Evolutionary conservation across 2,113 vertebrate genomes (phyloP).

Genomic region (Chrysochloris asiatica): DNA sequence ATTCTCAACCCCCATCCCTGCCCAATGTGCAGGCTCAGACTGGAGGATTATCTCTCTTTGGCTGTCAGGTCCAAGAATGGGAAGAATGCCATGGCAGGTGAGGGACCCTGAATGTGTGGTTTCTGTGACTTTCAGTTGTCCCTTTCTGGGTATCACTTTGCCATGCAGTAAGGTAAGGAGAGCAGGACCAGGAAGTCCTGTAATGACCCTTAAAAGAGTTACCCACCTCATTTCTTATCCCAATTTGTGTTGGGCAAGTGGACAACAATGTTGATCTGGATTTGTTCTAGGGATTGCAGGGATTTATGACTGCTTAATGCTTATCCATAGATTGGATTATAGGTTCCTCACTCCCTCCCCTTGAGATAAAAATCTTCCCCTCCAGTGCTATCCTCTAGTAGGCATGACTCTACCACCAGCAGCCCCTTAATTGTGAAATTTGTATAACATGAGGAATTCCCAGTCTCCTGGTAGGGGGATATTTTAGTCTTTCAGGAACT

Average conservation of each 20-base stretch:
- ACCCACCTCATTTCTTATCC: conserved; percentile 31
- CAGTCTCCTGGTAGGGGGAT: neutral
- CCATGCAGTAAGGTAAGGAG: neutral
- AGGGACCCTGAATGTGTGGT: neutral
- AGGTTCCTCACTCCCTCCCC: conserved; percentile 29
- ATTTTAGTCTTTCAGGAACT: neutral
- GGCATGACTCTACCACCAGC: neutral
- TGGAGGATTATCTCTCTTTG: neutral
- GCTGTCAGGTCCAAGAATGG: neutral
- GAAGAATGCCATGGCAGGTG: neutral
- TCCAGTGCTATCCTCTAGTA: neutral
- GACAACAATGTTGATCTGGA: conserved; percentile 64
- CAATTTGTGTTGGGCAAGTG: conserved; percentile 61
- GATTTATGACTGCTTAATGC: conserved; percentile 63
- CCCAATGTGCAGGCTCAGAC: neutral
- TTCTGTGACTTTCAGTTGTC: neutral
- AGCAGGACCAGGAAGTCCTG: neutral
- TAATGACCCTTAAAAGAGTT: neutral
- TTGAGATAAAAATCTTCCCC: conserved; percentile 26
- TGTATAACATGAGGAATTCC: neutral
- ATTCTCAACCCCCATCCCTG: neutral
- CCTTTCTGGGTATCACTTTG: neutral
- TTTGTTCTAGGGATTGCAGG: conserved; percentile 71
- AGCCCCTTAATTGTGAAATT: neutral
- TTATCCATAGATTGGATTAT: conserved; percentile 72